phyloP scores from a whole-genome alignment of 2,888 invertebrate genomes.

The Nycteola revayana region DNA sequence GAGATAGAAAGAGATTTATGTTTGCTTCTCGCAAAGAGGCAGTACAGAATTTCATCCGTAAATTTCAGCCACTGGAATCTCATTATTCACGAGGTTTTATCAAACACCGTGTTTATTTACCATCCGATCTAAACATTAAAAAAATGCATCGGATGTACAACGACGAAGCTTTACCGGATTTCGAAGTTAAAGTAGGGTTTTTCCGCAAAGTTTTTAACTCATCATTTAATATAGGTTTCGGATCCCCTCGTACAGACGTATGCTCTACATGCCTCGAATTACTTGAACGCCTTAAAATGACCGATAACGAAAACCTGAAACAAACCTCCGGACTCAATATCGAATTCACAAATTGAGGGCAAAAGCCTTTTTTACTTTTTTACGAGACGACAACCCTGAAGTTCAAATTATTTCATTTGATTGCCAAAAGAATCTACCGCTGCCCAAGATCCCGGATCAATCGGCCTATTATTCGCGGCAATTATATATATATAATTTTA shows the following conservation, averaged over 20 bases:
- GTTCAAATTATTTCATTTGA: constrained; percentile 2
- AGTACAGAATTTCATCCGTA: constrained; percentile 10
- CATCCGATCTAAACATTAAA: constrained; percentile 4
- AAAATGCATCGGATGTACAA: constrained; percentile 9
- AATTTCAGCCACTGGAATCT: constrained; percentile 5
- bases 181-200: background rate
- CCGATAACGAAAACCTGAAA: constrained; percentile 1
- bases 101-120: constrained; percentile 4
- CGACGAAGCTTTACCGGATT: constrained; percentile 4
- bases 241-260: constrained; percentile 15
- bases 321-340: constrained; percentile 1
- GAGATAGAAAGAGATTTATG: constrained; percentile 6
- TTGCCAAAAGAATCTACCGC: constrained; percentile 9
- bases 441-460: constrained; percentile 11
- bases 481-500: constrained; percentile 10
- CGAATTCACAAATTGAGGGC: constrained; percentile 7
- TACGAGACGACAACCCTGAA: background rate
- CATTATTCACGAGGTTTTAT: constrained; percentile 8
- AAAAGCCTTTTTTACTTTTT: constrained; percentile 5
- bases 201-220: constrained; percentile 9
- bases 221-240: constrained; percentile 19
- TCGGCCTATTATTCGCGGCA: constrained; percentile 7
- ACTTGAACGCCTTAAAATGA: constrained; percentile 9
- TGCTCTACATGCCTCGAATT: constrained; percentile 19
- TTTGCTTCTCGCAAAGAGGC: constrained; percentile 13